These are phyloP conservation scores for Syncerus caffer DNA, from an alignment of 2,797 vertebrate genomes.

Conservation along the genomic window DNA sequence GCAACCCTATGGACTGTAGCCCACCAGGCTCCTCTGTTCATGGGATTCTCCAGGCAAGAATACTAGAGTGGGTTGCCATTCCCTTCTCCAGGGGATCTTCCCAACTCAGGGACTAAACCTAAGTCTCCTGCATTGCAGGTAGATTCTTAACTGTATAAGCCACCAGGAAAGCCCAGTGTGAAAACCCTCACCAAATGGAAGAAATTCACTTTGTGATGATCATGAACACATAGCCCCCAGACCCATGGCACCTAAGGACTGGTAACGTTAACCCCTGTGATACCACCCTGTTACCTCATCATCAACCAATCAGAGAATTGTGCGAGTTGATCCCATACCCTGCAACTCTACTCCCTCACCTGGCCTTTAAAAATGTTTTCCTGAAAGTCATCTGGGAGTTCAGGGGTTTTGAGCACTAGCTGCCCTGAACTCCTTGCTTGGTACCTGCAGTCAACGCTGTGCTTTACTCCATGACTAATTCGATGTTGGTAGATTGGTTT, in stretches of 20 bases:
- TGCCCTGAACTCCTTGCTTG: background rate
- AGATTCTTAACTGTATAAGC: background rate
- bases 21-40: background rate
- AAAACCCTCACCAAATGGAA: background rate
- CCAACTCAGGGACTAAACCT: background rate
- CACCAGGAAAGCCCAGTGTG: background rate
- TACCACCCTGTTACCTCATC: background rate
- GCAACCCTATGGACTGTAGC: background rate
- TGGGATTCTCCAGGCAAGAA: background rate
- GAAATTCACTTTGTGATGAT: background rate
- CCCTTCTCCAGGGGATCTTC: background rate
- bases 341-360: background rate
- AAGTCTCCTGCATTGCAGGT: background rate
- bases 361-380: background rate
- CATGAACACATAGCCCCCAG: background rate
- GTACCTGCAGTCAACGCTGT: accelerated
- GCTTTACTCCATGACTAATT: background rate
- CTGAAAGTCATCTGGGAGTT: background rate
- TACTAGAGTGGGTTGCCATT: background rate
- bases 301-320: background rate
- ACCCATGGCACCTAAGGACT: background rate
- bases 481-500: background rate
- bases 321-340: background rate
- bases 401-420: background rate
- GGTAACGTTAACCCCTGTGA: background rate